These are phyloP conservation scores for Heliconius eleuchia DNA, from an alignment of 1,140 invertebrate genomes.

Conservation along the genomic window DNA sequence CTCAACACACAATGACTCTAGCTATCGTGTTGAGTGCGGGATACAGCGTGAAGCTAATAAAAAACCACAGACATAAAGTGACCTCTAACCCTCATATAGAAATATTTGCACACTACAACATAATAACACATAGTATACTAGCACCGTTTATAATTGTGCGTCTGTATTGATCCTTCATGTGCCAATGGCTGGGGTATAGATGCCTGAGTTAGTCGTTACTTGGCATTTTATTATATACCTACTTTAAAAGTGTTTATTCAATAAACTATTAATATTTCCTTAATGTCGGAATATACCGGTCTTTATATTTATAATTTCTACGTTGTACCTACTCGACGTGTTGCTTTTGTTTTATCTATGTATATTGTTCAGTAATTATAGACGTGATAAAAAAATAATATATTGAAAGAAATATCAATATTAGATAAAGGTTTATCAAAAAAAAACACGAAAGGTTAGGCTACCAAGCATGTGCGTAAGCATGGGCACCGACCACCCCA, in stretches of 20 bases:
- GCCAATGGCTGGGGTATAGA: constrained; percentile 20
- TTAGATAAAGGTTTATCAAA: not conserved
- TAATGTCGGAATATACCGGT: constrained; percentile 2
- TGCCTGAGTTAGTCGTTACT: constrained; percentile 20
- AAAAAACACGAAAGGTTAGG: not conserved
- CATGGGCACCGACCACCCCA: no score
- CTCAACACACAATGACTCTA: no score
- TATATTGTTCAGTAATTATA: not conserved
- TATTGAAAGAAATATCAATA: not conserved
- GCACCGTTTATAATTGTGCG: constrained; percentile 41
- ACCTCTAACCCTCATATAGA: constrained; percentile 10
- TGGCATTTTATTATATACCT: constrained; percentile 10
- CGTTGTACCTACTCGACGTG: not conserved
- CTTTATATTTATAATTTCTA: not conserved
- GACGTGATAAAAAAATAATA: not conserved
- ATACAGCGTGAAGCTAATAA: no score
- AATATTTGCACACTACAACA: constrained; percentile 16
- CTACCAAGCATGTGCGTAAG: no score
- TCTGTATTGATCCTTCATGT: constrained; percentile 39
- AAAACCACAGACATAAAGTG: not conserved
- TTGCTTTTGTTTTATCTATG: not conserved
- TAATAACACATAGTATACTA: constrained; percentile 26
- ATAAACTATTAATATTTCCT: constrained; percentile 11
- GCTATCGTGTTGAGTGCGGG: no score
- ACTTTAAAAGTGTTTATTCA: not conserved